Conservation (phyloP, 2,888 invertebrate species). For the Patella depressa region DNA sequence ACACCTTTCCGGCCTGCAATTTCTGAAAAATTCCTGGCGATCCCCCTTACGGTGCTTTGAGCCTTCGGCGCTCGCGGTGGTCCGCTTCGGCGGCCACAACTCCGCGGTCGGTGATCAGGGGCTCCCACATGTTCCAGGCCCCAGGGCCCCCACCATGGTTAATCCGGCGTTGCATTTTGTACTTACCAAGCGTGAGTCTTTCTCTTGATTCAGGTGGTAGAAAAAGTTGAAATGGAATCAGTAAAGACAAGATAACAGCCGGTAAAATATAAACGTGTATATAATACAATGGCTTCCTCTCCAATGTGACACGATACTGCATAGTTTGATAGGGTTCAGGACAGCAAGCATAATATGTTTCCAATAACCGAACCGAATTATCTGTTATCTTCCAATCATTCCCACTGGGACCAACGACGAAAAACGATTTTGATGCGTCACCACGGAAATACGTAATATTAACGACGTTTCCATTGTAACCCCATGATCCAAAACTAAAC, state of each 20-base stretch:
- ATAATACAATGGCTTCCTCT: conserved; percentile 92
- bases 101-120: too few species aligned
- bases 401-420: conserved; percentile 18
- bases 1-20: too few species aligned
- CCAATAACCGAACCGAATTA: conserved; percentile 32
- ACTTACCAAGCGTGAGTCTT: conserved; percentile 95
- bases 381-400: conserved; percentile 53
- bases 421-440: conserved; percentile 18
- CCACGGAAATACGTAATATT: conserved; percentile 47
- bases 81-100: too few species aligned
- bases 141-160: too few species aligned
- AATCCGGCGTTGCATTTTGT: too few species aligned
- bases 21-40: too few species aligned
- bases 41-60: too few species aligned
- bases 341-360: conserved; percentile 52
- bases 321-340: conserved; percentile 52
- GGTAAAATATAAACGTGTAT: conserved; percentile 76
- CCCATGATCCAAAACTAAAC: conserved; percentile 92
- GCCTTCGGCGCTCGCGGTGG: too few species aligned
- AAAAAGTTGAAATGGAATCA: conserved; percentile 95
- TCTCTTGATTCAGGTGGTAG: conserved; percentile 96
- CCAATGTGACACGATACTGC: conserved; percentile 84
- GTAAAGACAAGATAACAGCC: conserved; percentile 90
- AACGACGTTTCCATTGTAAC: conserved; percentile 67
- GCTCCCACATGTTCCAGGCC: too few species aligned